Conservation (phyloP, 2,113 vertebrate species). For the Sander lucioperca region DNA sequence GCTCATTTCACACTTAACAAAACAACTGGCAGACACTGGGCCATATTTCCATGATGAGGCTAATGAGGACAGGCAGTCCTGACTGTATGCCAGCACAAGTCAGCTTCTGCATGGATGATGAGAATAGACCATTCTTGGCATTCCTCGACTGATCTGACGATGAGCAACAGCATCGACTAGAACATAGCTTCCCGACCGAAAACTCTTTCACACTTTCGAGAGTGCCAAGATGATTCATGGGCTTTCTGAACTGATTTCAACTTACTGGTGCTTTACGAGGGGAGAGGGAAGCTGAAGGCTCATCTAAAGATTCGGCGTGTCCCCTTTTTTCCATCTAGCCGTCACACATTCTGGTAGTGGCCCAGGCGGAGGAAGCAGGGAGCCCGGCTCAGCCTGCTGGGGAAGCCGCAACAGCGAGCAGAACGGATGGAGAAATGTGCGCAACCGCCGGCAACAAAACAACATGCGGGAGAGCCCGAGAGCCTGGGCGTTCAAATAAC, state of each 20-base stretch:
- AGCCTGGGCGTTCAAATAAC: too few species aligned
- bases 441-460: too few species aligned
- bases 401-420: too few species aligned
- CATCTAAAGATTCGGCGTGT: too few species aligned
- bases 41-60: conserved; percentile 60
- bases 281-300: too few species aligned
- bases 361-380: too few species aligned
- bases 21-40: conserved; percentile 58
- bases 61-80: conserved; percentile 55
- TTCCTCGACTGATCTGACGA: conserved; percentile 21
- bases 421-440: too few species aligned
- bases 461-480: too few species aligned
- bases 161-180: background rate
- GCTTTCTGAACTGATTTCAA: background rate
- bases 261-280: background rate
- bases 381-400: too few species aligned
- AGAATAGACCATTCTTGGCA: conserved; percentile 37
- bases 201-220: background rate
- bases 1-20: conserved; percentile 71
- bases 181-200: background rate
- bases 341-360: too few species aligned
- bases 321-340: too few species aligned
- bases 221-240: background rate
- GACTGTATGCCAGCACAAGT: conserved; percentile 25
- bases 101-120: conserved; percentile 5